Conservation (phyloP, 2,113 vertebrate genomes). For the Podarcis cretensis region DNA sequence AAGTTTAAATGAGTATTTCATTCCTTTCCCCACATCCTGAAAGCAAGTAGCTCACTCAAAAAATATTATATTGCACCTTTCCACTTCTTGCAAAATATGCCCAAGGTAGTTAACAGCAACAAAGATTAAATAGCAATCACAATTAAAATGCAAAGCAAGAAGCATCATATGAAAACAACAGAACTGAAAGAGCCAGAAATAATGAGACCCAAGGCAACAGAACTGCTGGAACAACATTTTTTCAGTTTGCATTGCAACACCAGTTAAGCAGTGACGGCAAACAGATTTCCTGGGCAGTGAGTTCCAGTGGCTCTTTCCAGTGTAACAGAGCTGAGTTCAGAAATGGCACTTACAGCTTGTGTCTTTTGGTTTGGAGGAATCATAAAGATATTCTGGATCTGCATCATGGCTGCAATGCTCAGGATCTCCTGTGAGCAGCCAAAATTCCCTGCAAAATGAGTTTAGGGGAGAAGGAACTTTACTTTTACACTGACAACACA, state of each 20-base stretch:
- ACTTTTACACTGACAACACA: not conserved
- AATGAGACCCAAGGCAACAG: not conserved
- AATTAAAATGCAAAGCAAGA: not conserved
- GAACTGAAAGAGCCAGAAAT: too few species aligned
- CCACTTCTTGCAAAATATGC: not conserved
- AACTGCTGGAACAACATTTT: not conserved
- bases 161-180: not conserved
- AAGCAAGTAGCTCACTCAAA: not conserved
- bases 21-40: not conserved
- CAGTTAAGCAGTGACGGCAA: not conserved
- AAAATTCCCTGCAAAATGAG: slow-evolving; percentile 84
- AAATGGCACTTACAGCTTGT: slow-evolving; percentile 84
- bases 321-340: not conserved
- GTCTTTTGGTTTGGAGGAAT: slow-evolving; percentile 92
- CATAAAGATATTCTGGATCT: slow-evolving; percentile 96
- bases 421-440: slow-evolving; percentile 97
- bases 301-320: not conserved
- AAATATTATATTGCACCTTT: not conserved
- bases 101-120: not conserved
- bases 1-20: not conserved
- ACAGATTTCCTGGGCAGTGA: not conserved
- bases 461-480: not conserved
- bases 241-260: not conserved
- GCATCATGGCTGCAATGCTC: slow-evolving; percentile 98
- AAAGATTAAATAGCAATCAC: not conserved